Evolutionary conservation across 2,797 vertebrate genomes (phyloP).

Genomic region (Naso thynnoides): DNA sequence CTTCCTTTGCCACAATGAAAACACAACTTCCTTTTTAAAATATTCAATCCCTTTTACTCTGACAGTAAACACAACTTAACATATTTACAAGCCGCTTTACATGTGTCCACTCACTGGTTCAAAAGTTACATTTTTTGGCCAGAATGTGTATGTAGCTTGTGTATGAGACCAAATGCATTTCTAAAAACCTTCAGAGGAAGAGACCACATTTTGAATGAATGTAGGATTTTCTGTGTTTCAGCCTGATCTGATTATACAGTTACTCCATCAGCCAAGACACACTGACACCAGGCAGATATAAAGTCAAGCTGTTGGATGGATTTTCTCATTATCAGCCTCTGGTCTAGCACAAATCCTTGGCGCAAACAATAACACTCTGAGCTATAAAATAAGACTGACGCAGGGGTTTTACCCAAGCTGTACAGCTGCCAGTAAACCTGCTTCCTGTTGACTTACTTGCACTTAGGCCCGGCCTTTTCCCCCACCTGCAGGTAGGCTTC

Average conservation of each 20-base stretch:
- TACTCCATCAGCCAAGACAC: neutral
- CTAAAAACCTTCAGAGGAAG: neutral
- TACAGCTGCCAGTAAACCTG: neutral
- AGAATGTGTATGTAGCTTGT: neutral
- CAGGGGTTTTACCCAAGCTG: neutral
- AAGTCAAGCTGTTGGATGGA: neutral
- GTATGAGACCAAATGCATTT: neutral
- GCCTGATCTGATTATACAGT: neutral
- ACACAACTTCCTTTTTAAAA: neutral
- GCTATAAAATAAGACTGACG: neutral
- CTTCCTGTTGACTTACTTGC: constrained; percentile 87
- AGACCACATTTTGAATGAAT: neutral
- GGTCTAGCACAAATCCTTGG: neutral
- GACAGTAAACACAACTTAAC: neutral
- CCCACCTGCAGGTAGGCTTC: constrained; percentile 94
- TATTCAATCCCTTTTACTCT: neutral
- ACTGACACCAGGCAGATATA: neutral
- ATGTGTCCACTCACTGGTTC: neutral
- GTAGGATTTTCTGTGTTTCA: neutral
- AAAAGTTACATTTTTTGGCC: neutral
- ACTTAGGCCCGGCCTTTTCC: constrained; percentile 94
- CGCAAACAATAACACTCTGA: neutral
- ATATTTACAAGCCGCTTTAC: neutral
- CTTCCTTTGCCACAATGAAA: neutral
- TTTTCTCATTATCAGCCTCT: constrained; percentile 8